A percentile compares a stretch with the other conserved stretches of the same genome.
Evolutionary conservation across 2,113 vertebrate genomes (phyloP).

Genomic region (Notothenia rossii): DNA sequence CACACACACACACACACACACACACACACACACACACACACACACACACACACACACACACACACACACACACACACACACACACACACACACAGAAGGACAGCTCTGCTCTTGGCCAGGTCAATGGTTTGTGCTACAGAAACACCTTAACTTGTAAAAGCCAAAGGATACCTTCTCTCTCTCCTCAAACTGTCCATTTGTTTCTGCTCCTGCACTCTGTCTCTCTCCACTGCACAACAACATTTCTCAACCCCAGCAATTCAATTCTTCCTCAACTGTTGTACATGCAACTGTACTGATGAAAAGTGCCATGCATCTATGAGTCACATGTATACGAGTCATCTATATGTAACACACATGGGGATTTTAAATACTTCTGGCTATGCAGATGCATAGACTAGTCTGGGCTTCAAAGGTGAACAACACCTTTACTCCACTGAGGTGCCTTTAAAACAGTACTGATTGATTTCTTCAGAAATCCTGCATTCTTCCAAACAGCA

Average conservation of each 20-base stretch:
- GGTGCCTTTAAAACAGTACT: too few species aligned
- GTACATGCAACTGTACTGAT: too few species aligned
- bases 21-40: constrained; percentile 40
- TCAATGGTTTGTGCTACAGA: constrained; percentile 49
- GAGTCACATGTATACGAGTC: too few species aligned
- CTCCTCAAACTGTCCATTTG: not conserved
- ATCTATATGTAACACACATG: too few species aligned
- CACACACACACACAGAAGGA: constrained; percentile 30
- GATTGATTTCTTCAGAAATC: too few species aligned
- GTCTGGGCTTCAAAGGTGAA: not conserved
- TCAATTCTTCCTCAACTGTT: not conserved
- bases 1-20: too few species aligned
- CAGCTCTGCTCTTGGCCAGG: constrained; percentile 47
- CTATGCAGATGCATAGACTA: not conserved
- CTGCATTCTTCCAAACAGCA: too few species aligned
- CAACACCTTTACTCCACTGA: too few species aligned
- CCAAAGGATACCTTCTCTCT: constrained; percentile 18
- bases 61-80: constrained; percentile 32
- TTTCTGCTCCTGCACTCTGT: not conserved
- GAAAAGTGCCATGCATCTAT: too few species aligned
- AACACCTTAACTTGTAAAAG: constrained; percentile 53
- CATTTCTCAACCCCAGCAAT: not conserved
- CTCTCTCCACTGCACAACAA: not conserved
- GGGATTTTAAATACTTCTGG: not conserved
- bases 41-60: constrained; percentile 35